Conservation (phyloP, 1,140 invertebrate genomes). For the Diabrotica virgifera region DNA sequence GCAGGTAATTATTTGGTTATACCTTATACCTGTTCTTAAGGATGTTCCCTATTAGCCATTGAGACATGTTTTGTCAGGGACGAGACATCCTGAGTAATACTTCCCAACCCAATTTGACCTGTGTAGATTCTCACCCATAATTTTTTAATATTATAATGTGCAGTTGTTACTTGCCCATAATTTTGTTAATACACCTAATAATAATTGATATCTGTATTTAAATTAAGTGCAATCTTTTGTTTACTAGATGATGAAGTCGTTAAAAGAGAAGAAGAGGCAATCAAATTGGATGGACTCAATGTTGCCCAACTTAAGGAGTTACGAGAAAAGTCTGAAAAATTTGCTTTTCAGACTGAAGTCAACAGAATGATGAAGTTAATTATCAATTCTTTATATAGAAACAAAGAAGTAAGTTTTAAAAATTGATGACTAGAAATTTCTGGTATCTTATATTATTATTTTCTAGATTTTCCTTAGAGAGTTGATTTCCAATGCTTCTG, state of each 20-base stretch:
- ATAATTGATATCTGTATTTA: too few relatives aligned
- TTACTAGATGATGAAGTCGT: conserved; percentile 72
- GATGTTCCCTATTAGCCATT: too few relatives aligned
- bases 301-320: conserved; percentile 92
- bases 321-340: conserved; percentile 88
- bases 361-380: conserved; percentile 99
- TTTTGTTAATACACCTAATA: too few relatives aligned
- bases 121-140: too few relatives aligned
- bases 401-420: conserved; percentile 77
- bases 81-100: too few relatives aligned
- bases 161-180: too few relatives aligned
- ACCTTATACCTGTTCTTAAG: too few relatives aligned
- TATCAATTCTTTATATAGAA: conserved; percentile 96
- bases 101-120: too few relatives aligned
- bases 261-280: conserved; percentile 91
- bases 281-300: conserved; percentile 93
- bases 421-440: too few relatives aligned
- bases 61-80: too few relatives aligned
- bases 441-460: conserved; percentile 14
- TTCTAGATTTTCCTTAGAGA: conserved; percentile 92
- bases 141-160: too few relatives aligned
- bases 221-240: conserved; percentile 4
- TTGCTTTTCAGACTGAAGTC: conserved; percentile 93
- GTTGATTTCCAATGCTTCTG: conserved; percentile 95
- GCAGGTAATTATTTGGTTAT: too few relatives aligned